Evolutionary conservation across 2,797 vertebrate genomes (phyloP).

Genomic region (Acridotheres tristis): DNA sequence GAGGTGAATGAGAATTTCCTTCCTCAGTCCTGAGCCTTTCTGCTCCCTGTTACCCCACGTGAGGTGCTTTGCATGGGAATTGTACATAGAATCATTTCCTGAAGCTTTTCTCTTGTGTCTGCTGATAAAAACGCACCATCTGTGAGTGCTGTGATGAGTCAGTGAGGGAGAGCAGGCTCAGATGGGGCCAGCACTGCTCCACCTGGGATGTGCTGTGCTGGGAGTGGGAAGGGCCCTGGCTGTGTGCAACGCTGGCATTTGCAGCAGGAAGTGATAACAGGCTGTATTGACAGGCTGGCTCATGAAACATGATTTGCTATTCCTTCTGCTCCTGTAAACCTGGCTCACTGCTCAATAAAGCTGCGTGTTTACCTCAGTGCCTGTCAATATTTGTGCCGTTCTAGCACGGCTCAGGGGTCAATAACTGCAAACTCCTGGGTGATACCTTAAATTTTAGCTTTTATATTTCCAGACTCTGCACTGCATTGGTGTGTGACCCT

Average conservation of each 20-base stretch:
- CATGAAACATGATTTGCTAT: neutral
- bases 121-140: neutral
- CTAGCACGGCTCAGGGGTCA: neutral
- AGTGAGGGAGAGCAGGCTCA: neutral
- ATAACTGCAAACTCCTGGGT: neutral
- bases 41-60: neutral
- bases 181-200: neutral
- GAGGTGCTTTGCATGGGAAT: neutral
- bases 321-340: neutral
- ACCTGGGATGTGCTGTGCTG: fast-evolving
- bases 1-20: neutral
- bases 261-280: neutral
- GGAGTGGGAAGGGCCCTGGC: neutral
- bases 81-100: neutral
- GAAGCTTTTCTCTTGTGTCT: neutral
- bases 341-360: neutral
- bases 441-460: neutral
- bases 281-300: neutral
- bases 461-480: no score
- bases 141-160: neutral
- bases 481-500: no score
- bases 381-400: slow-evolving; percentile 1
- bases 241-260: fast-evolving
- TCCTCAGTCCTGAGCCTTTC: neutral
- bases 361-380: neutral